phyloP scores from a whole-genome alignment of 2,888 invertebrate species.

The Drosophila lacicola region DNA sequence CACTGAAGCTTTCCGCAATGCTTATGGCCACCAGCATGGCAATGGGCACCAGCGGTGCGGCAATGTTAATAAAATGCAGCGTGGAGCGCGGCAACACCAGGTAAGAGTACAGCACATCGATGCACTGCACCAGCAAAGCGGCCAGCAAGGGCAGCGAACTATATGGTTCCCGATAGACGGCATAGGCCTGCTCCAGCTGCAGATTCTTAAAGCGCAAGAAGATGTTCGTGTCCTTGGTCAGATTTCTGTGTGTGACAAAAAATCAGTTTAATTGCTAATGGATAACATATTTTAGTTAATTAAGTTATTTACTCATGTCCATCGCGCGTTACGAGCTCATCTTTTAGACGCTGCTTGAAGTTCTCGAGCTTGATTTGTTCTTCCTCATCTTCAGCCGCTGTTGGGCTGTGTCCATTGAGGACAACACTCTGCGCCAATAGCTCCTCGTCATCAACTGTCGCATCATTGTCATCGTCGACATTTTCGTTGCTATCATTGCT shows the following conservation, averaged over 20 bases:
- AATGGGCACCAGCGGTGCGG: constrained; percentile 82
- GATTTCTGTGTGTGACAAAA: constrained; percentile 80
- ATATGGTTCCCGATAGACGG: constrained; percentile 88
- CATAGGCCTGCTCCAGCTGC: constrained; percentile 89
- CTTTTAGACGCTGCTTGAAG: constrained; percentile 91
- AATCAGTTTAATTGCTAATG: not conserved
- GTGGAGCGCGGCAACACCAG: constrained; percentile 86
- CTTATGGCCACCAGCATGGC: constrained; percentile 84
- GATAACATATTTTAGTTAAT: not conserved
- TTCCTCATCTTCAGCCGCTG: constrained; percentile 81
- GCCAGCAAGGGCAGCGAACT: constrained; percentile 88
- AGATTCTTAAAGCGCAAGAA: constrained; percentile 89
- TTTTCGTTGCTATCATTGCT: constrained; percentile 44
- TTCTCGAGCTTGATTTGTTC: constrained; percentile 87
- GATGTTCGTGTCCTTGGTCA: constrained; percentile 89
- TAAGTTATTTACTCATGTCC: constrained; percentile 89
- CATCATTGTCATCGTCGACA: constrained; percentile 63
- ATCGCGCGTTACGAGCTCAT: constrained; percentile 94
- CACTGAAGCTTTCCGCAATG: constrained; percentile 84
- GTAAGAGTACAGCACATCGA: constrained; percentile 86
- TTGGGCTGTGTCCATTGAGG: constrained; percentile 51
- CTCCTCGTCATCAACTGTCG: constrained; percentile 77
- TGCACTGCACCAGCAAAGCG: constrained; percentile 88
- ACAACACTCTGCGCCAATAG: constrained; percentile 69
- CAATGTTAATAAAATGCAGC: constrained; percentile 82